phyloP scores from a whole-genome alignment of 2,797 vertebrate genomes.

The Melanotaenia nigrans region DNA sequence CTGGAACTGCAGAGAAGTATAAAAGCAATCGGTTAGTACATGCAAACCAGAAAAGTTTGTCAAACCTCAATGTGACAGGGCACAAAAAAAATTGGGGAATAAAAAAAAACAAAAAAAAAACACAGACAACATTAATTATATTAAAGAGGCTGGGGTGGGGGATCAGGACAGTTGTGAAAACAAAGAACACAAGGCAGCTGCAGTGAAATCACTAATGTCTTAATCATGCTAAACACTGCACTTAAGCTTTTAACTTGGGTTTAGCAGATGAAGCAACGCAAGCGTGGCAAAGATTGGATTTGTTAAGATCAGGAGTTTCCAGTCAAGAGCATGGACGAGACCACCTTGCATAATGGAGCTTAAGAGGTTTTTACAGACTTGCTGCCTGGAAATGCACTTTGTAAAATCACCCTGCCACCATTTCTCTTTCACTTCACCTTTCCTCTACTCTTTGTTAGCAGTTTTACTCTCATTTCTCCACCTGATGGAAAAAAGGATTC shows the following conservation, averaged over 20 bases:
- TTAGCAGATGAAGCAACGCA: slow-evolving; percentile 33
- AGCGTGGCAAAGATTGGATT: slow-evolving; percentile 54
- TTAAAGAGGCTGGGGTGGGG: not conserved
- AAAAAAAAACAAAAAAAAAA: not conserved
- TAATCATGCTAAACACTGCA: slow-evolving; percentile 25
- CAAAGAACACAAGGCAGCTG: not conserved
- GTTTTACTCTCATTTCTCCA: not conserved
- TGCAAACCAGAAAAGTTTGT: not conserved
- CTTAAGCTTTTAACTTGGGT: slow-evolving; percentile 27
- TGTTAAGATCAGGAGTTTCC: slow-evolving; percentile 47
- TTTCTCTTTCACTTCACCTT: slow-evolving; percentile 2
- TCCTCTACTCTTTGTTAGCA: slow-evolving; percentile 2
- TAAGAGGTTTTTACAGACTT: slow-evolving; percentile 64
- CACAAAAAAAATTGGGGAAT: not conserved
- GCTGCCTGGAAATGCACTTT: slow-evolving; percentile 67
- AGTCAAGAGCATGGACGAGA: slow-evolving; percentile 46
- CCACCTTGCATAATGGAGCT: slow-evolving; percentile 55
- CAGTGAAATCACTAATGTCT: slow-evolving; percentile 15
- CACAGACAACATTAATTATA: not conserved
- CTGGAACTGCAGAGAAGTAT: slow-evolving; percentile 82
- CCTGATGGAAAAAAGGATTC: not conserved
- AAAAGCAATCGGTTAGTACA: not conserved
- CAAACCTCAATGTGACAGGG: no score
- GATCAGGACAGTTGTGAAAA: not conserved
- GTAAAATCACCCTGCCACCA: slow-evolving; percentile 1